Evolutionary conservation across 64 coral and sea anemone genomes (phyloP), one percentile per base, ranked within the genome.

Genomic region (Dendrophyllia cribrosa): DNA sequence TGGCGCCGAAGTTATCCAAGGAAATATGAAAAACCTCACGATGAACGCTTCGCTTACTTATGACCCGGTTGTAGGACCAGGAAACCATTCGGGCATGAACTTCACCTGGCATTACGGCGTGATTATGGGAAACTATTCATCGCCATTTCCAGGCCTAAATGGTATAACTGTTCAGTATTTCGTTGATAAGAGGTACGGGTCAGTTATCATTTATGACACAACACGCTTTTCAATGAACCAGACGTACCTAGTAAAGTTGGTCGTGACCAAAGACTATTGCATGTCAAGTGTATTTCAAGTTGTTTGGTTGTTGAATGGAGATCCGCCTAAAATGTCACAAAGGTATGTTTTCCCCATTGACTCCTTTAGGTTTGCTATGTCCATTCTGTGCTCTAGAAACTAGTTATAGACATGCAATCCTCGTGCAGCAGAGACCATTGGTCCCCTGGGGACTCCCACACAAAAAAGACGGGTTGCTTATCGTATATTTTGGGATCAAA

Each of bases 41-140:
- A 34, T 91, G 5, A 80, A 85, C 51, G 89, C 89, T 0, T 83
- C 66, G 9, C 51, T 70, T 60, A 73, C 78, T 14, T 72, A 82
- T 23, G 89, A 91, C 69, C 89, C 89, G 15, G 79, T 64, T n/a
- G 58, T 91, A 73, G 89, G 79, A 66, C 78, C 52, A 8, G 79
- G 79, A 21, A 11, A 85, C n/a, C n/a, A 85, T 22, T 64, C 66
- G 17, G 66, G 67, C 0, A 84, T 91, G 22, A 91, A 43, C 16
- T 83, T 91, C 9, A 69, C 25, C 46, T 91, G 89, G 89, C 10
- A 48, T 25, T 91, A 56, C 23, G 72, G 56, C 1, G 12, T 22
- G 8, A 74, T 72, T 7, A 88, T 3, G 43, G 51, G 34, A 49
- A 74, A 72, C 6, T 74, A 34, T 47, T 47, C 51, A 12, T 24